Evolutionary conservation across 2,113 vertebrate genomes (phyloP).

Genomic region (Physeter macrocephalus): DNA sequence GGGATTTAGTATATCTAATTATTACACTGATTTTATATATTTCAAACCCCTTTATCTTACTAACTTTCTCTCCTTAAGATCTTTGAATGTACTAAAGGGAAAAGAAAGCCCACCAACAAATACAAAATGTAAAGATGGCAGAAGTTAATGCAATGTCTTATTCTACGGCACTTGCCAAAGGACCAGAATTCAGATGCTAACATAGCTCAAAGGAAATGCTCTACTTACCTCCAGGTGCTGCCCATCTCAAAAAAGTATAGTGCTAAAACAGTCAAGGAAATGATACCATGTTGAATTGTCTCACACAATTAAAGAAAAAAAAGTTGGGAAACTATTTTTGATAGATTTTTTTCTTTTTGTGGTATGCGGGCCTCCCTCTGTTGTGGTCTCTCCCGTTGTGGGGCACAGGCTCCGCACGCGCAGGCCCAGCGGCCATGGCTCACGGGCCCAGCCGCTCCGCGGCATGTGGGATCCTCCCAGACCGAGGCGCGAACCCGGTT

Average conservation of each 20-base stretch:
- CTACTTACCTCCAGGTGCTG: not conserved
- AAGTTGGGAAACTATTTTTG: not conserved
- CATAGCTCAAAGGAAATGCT: not conserved
- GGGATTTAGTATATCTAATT: slow-evolving; percentile 26
- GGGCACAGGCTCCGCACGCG: no score
- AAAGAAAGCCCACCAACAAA: not conserved
- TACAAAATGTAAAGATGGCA: not conserved
- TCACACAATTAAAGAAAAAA: not conserved
- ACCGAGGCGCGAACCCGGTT: no score
- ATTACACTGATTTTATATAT: slow-evolving; percentile 36
- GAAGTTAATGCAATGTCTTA: not conserved
- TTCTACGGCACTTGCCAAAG: not conserved
- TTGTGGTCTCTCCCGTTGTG: no score
- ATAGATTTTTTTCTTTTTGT: not conserved
- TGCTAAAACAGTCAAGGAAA: not conserved
- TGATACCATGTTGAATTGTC: not conserved
- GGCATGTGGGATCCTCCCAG: no score
- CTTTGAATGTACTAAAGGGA: not conserved
- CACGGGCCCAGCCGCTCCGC: no score
- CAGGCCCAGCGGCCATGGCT: no score
- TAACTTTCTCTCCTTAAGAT: not conserved
- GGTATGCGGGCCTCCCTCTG: no score
- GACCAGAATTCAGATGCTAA: not conserved
- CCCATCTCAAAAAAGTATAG: not conserved
- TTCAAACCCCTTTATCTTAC: not conserved